Base-by-base conservation (phyloP, 2,888 invertebrate genomes). In the Gortyna flavago region DNA sequence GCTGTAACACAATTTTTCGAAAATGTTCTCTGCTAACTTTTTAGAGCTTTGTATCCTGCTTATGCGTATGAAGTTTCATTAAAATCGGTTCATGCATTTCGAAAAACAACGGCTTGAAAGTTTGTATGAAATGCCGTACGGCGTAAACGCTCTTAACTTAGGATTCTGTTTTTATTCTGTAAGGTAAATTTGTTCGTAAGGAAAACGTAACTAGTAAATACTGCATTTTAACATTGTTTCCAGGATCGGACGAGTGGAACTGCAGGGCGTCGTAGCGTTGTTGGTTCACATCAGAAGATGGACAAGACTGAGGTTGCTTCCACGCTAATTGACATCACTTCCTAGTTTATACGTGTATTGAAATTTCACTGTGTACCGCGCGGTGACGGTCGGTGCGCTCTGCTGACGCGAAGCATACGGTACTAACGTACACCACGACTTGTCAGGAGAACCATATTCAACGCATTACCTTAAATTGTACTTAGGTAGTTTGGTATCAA, bases 241-340 rank as follows among this genome's bases (percentile, higher is more conserved):
- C 93, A 95, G 95, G 91, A 88, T 87, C 89, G 84, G 88, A 88
- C 83, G 89, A 90, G 89, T 89, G 91, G 90, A 89, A 90, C 89
- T 90, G 93, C 91, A 91, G 90, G 90, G 92, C 91, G 92, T 91
- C 90, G 92, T 90, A 91, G 91, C 91, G 92, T 92, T 92, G 94
- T 92, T 92, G 94, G 94, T 93, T 95, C 93, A 93, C 95, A 95
- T 94, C 95, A 87, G 92, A 93, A 87, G 93, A 93, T 91, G 93
- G 94, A 94, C 94, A 96, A 96, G 96, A 96, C 96, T 96, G 96
- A 96, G 95, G 95, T 94, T 94, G 95, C 95, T 95, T 94, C 94
- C 95, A 93, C 92, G 92, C 93, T 92, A 92, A 90, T 88, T 92
- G 91, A 92, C 93, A 93, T 93, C 94, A 93, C 91, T 93, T 92